Evolutionary conservation across 2,113 vertebrate genomes (phyloP).

Genomic region (Muntiacus reevesi): DNA sequence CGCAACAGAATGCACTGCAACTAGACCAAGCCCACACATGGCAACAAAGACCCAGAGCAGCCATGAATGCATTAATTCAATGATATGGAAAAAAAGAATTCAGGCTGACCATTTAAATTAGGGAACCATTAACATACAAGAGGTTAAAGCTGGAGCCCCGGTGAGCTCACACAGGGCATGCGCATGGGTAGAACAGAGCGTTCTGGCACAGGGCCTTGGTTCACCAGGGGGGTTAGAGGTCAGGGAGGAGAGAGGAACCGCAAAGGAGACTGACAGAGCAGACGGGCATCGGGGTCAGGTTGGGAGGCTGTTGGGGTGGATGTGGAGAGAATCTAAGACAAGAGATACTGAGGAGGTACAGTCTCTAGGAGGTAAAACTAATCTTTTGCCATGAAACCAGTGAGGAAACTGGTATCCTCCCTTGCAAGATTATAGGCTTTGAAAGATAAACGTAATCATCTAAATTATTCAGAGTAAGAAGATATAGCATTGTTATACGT

Average conservation of each 20-base stretch:
- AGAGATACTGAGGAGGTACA: neutral
- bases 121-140: neutral
- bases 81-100: neutral
- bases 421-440: neutral
- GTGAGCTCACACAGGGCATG: neutral
- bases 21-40: neutral
- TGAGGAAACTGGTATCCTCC: neutral
- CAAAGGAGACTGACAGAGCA: accelerated
- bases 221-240: neutral
- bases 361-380: neutral
- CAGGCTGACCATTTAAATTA: neutral
- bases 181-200: accelerated
- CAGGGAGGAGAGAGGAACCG: neutral
- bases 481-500: neutral
- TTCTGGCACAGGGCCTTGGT: neutral
- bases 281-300: accelerated
- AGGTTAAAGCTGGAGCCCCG: neutral
- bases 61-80: neutral
- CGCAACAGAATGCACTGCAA: neutral
- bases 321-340: neutral
- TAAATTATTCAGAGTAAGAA: neutral
- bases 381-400: neutral
- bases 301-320: neutral
- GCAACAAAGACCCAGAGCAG: neutral
- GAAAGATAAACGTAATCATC: neutral